phyloP scores from a whole-genome alignment of 2,888 invertebrate genomes.

The Caenorhabditis zanzibari region DNA sequence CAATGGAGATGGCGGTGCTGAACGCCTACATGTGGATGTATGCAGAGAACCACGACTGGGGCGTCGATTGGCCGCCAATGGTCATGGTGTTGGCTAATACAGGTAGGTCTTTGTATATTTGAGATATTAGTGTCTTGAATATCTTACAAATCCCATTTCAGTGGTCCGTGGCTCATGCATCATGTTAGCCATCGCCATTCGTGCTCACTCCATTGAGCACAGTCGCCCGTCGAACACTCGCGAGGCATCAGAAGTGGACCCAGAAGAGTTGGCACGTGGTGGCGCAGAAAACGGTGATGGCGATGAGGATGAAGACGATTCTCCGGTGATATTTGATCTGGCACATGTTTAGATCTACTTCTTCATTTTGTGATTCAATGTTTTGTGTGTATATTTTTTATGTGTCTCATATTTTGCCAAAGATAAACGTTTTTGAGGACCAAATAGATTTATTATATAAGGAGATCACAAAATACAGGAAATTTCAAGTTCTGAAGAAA shows the following conservation, averaged over 20 bases:
- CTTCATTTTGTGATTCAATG: not conserved
- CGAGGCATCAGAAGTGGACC: conserved; percentile 75
- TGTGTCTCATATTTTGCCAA: not conserved
- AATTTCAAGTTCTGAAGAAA: not conserved
- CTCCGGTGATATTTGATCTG: conserved; percentile 75
- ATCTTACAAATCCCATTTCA: conserved; percentile 10
- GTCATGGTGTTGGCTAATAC: conserved; percentile 56
- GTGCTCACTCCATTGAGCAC: conserved; percentile 65
- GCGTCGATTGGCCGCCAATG: conserved; percentile 67
- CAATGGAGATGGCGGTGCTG: conserved; percentile 73
- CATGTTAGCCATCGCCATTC: conserved; percentile 67
- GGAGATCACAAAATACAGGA: not conserved
- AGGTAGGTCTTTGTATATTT: conserved; percentile 33
- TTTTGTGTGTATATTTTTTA: not conserved
- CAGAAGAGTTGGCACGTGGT: conserved; percentile 61
- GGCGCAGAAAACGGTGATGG: conserved; percentile 55
- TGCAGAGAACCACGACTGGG: conserved; percentile 69
- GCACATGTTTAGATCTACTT: conserved; percentile 52
- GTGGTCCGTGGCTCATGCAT: conserved; percentile 69
- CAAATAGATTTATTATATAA: no score
- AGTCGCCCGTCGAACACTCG: conserved; percentile 68
- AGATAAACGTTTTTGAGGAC: no score
- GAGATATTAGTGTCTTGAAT: no score
- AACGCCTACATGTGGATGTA: conserved; percentile 76
- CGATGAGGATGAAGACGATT: conserved; percentile 73